Evolutionary conservation across 1,140 invertebrate species (phyloP), one percentile per base, ranked within the genome.

Genomic region (Contarinia nasturtii): DNA sequence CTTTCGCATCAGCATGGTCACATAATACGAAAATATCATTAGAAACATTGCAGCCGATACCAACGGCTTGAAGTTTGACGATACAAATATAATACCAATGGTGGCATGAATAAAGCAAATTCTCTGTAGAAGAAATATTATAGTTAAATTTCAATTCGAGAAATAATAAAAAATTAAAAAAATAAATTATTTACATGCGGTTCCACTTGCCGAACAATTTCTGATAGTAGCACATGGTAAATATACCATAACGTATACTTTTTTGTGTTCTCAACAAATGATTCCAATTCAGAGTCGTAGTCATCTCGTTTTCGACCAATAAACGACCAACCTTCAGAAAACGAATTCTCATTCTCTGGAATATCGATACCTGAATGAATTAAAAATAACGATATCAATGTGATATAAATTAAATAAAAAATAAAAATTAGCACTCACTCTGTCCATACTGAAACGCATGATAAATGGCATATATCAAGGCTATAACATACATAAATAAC

Each of bases 241-340:
- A 61, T 42, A 47, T 67, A 53, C 63, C 66, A 73, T 14, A 64
- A 62, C 27, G 56, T 54, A 40, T 67, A 45, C 50, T 49, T 58
- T 27, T 50, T 52, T 11, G 72, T 49, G 1, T 71, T 52, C 22
- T 61, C 60, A 21, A 62, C 63, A 54, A 67, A 72, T 2, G 60
- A 57, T 50, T 55, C 56, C 72, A 72, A 75, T 61, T 76, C 74
- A 48, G 64, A 53, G 58, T 76, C 73, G 3, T 67, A 58, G 34
- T 56, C 50, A 53, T 74, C 73, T 50, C 61, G 57, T 52, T 65
- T 66, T 50, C 63, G 58, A 20, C 56, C 53, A 14, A 72, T 47
- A 58, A 67, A 63, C 5, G 42, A 49, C 67, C 68, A 72, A 45
- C 70, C 70, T 22, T 50, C 41, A 12, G 42, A 40, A 51, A 61